Conservation (phyloP, 2,797 vertebrate genomes). For the Gymnopithys bicolor region DNA sequence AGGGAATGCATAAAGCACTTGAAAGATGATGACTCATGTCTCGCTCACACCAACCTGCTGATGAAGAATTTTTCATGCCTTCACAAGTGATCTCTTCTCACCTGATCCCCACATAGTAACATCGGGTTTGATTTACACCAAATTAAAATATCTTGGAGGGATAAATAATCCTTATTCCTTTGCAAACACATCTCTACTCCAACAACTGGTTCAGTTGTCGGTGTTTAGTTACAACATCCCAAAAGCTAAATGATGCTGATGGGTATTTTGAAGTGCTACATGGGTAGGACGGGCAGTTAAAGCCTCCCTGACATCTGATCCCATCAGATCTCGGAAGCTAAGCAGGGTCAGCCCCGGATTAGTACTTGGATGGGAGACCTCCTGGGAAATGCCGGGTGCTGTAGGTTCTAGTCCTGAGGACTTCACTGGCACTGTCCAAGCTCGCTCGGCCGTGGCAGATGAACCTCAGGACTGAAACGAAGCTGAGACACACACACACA, state of each 20-base stretch:
- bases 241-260: background rate
- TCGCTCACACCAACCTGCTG: background rate
- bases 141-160: background rate
- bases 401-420: too few relatives aligned
- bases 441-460: too few relatives aligned
- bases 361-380: too few relatives aligned
- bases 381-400: too few relatives aligned
- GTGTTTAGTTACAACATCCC: background rate
- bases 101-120: background rate
- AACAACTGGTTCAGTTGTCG: background rate
- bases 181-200: background rate
- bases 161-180: background rate
- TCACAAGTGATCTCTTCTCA: background rate
- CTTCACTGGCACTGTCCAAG: too few relatives aligned
- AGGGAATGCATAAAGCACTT: background rate
- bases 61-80: background rate
- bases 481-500: too few relatives aligned
- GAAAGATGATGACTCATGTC: background rate
- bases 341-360: too few relatives aligned
- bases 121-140: background rate
- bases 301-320: too few relatives aligned
- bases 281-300: too few relatives aligned
- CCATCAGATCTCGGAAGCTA: too few relatives aligned
- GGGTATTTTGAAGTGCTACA: background rate
- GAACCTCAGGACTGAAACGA: too few relatives aligned